These are phyloP conservation scores for Abramis brama DNA, from an alignment of 2,113 vertebrate species.

Conservation along the genomic window DNA sequence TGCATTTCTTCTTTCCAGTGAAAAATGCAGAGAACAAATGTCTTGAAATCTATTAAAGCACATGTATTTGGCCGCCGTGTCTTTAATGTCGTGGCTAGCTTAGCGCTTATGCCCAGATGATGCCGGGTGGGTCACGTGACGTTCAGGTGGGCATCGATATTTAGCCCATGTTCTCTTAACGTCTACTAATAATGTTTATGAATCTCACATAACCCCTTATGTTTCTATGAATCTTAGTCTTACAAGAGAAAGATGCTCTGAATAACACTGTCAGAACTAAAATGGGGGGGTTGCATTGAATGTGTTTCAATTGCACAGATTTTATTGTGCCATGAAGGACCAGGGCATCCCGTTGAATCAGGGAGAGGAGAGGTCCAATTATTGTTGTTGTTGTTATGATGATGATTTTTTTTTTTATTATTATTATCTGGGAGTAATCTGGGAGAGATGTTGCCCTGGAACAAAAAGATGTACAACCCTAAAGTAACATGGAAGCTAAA, in stretches of 20 bases:
- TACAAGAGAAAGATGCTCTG: constrained; percentile 49
- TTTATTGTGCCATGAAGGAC: constrained; percentile 44
- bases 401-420: not conserved
- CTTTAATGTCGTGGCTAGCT: constrained; percentile 43
- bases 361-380: constrained; percentile 46
- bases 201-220: constrained; percentile 9
- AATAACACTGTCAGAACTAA: constrained; percentile 18
- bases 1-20: not conserved
- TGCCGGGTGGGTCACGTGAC: not conserved
- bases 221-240: constrained; percentile 58
- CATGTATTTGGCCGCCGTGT: constrained; percentile 64
- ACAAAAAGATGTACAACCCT: not conserved
- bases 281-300: constrained; percentile 34
- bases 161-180: constrained; percentile 14
- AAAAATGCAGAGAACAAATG: constrained; percentile 71
- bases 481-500: constrained; percentile 6
- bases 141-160: not conserved
- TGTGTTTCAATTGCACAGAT: constrained; percentile 48
- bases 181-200: not conserved
- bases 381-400: constrained; percentile 40
- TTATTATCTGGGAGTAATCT: constrained; percentile 20
- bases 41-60: constrained; percentile 69
- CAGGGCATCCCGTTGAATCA: constrained; percentile 39
- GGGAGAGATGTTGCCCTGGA: constrained; percentile 28
- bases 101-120: constrained; percentile 28